These are phyloP conservation scores for Agrilus mali DNA, from an alignment of 2,888 invertebrate species.

Conservation along the genomic window DNA sequence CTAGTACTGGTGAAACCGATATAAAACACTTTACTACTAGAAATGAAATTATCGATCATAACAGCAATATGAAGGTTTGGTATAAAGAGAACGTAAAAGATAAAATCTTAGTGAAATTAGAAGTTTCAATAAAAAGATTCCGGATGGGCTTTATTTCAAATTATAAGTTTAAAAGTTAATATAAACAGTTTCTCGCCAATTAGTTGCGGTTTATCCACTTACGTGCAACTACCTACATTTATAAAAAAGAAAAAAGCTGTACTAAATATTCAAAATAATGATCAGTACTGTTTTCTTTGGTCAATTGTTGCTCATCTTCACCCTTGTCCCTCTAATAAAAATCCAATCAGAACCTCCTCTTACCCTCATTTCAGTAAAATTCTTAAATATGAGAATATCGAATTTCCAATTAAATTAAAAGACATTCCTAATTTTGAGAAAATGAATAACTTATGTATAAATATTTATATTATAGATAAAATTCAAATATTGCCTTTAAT, in stretches of 20 bases:
- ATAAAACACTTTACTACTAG: conserved; percentile 11
- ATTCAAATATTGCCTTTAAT: conserved; percentile 5
- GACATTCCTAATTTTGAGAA: conserved; percentile 13
- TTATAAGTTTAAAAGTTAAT: conserved; percentile 8
- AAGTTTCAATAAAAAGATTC: conserved; percentile 16
- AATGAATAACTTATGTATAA: conserved; percentile 12
- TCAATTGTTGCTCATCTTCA: conserved; percentile 13
- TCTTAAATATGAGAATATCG: conserved; percentile 10
- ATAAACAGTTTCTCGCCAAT: conserved; percentile 8
- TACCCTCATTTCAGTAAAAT: too few species aligned
- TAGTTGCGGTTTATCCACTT: conserved; percentile 11
- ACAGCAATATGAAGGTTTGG: conserved; percentile 12
- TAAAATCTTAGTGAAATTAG: conserved; percentile 10
- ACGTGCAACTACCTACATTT: conserved; percentile 9
- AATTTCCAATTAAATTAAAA: conserved; percentile 7
- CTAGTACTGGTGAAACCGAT: conserved; percentile 7
- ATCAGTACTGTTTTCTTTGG: conserved; percentile 16
- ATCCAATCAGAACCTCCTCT: conserved; percentile 11
- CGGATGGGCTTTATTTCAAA: conserved; percentile 14
- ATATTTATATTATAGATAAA: conserved; percentile 13
- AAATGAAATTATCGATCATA: conserved; percentile 11
- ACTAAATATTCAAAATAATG: conserved; percentile 15
- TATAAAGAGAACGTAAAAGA: conserved; percentile 9
- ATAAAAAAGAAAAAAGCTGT: conserved; percentile 13
- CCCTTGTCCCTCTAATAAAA: conserved; percentile 5